Evolutionary conservation across 2,888 invertebrate species (phyloP).

Genomic region (Ectobius pallidus): DNA sequence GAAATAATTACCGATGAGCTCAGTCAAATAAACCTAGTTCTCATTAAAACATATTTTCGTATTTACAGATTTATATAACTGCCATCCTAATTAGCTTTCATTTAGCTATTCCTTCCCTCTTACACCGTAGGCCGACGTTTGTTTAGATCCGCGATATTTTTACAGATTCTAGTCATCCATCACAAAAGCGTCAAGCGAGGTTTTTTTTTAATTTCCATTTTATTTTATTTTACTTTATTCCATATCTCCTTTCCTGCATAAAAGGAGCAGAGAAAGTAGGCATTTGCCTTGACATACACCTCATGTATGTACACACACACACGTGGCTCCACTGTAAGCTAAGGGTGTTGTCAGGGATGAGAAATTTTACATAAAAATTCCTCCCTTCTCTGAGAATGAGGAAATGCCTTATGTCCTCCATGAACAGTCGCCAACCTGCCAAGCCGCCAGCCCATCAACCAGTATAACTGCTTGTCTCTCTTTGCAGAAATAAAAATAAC

Average conservation of each 20-base stretch:
- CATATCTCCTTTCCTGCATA: no score
- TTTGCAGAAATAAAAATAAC: conserved; percentile 33
- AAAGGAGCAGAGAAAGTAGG: no score
- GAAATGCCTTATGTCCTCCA: not conserved
- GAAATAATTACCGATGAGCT: no score
- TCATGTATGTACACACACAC: conserved; percentile 5
- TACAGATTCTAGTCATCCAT: conserved; percentile 5
- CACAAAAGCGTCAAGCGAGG: conserved; percentile 12
- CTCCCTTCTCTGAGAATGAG: not conserved
- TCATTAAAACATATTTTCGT: not conserved
- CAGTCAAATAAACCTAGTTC: not conserved
- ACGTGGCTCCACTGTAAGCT: not conserved
- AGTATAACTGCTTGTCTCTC: not conserved
- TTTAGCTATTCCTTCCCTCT: not conserved
- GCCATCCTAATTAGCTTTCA: not conserved
- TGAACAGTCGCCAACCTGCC: not conserved
- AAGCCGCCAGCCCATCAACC: not conserved
- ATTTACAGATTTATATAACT: not conserved
- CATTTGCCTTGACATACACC: no score
- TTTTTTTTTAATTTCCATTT: not conserved
- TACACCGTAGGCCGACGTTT: not conserved
- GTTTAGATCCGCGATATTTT: not conserved
- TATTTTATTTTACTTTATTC: no score
- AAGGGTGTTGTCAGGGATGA: not conserved
- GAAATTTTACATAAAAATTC: not conserved